phyloP scores from a whole-genome alignment of 2,113 vertebrate genomes.

The Oncorhynchus clarkii region DNA sequence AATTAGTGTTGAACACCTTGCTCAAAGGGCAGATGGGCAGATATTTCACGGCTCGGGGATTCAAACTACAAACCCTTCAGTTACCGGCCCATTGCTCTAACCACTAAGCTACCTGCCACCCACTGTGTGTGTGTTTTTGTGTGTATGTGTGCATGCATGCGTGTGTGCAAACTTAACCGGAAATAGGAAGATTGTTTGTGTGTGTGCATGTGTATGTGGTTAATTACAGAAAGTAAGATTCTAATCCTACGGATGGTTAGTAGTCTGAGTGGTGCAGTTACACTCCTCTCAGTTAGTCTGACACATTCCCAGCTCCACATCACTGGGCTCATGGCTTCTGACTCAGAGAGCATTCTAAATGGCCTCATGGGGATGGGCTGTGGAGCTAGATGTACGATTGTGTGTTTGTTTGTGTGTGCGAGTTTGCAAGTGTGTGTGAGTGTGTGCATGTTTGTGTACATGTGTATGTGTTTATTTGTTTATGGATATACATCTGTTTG shows the following conservation, averaged over 20 bases:
- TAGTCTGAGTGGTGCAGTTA: slow-evolving; percentile 17
- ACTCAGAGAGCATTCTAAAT: neutral
- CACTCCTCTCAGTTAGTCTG: slow-evolving; percentile 3
- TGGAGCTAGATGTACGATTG: neutral
- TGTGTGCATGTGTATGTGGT: neutral
- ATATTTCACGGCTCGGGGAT: too few species aligned
- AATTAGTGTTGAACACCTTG: too few species aligned
- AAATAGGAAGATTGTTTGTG: neutral
- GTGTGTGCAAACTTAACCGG: too few species aligned
- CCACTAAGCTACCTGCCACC: too few species aligned
- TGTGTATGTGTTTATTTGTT: slow-evolving; percentile 25
- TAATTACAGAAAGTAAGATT: slow-evolving; percentile 21
- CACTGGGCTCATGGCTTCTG: too few species aligned
- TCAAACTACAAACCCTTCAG: too few species aligned
- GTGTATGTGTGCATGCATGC: too few species aligned
- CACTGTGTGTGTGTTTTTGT: too few species aligned
- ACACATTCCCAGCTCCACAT: too few species aligned
- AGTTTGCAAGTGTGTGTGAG: slow-evolving; percentile 12
- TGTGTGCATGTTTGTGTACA: slow-evolving; percentile 33
- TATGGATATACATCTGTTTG: slow-evolving; percentile 11
- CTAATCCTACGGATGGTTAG: slow-evolving; percentile 2
- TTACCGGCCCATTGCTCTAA: too few species aligned
- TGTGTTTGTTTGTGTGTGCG: slow-evolving; percentile 14
- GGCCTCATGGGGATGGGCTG: neutral
- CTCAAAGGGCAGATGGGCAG: too few species aligned